phyloP scores from a whole-genome alignment of 2,888 invertebrate species.

The Rhyacophila evoluta region DNA sequence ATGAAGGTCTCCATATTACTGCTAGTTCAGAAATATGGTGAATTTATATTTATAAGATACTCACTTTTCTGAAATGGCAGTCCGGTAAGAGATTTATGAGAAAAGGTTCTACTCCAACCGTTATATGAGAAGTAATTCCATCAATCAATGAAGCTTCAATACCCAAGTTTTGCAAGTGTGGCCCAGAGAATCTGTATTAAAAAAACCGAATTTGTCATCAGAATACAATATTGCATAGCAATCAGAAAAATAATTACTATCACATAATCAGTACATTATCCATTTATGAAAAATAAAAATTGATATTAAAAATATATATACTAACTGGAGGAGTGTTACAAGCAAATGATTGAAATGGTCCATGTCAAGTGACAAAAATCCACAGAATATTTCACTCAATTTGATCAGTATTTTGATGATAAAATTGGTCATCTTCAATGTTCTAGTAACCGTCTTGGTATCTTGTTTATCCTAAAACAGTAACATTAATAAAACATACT shows the following conservation, averaged over 20 bases:
- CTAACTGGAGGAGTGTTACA: slow-evolving; percentile 61
- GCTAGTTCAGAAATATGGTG: too few species aligned
- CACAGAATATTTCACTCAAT: slow-evolving; percentile 62
- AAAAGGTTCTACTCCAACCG: slow-evolving; percentile 57
- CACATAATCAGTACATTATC: too few species aligned
- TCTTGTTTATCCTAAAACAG: slow-evolving; percentile 62
- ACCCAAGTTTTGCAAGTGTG: slow-evolving; percentile 33
- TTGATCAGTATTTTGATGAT: slow-evolving; percentile 66
- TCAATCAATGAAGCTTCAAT: slow-evolving; percentile 28
- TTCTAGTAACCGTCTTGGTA: slow-evolving; percentile 62
- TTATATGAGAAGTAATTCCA: slow-evolving; percentile 37
- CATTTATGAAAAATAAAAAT: too few species aligned
- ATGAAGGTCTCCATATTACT: too few species aligned
- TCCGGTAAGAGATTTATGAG: slow-evolving; percentile 60
- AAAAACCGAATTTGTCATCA: background rate
- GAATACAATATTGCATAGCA: background rate
- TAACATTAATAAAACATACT: too few species aligned
- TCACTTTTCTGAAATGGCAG: slow-evolving; percentile 60
- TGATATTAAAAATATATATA: too few species aligned
- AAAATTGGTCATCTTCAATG: slow-evolving; percentile 67
- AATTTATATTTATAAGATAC: slow-evolving; percentile 56
- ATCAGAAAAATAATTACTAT: too few species aligned
- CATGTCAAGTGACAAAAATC: slow-evolving; percentile 58
- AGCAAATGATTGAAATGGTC: slow-evolving; percentile 59
- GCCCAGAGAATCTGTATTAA: slow-evolving; percentile 26